Evolutionary conservation across 2,113 vertebrate genomes (phyloP), one percentile per base, ranked within the genome.

Genomic region (Propithecus coquereli): DNA sequence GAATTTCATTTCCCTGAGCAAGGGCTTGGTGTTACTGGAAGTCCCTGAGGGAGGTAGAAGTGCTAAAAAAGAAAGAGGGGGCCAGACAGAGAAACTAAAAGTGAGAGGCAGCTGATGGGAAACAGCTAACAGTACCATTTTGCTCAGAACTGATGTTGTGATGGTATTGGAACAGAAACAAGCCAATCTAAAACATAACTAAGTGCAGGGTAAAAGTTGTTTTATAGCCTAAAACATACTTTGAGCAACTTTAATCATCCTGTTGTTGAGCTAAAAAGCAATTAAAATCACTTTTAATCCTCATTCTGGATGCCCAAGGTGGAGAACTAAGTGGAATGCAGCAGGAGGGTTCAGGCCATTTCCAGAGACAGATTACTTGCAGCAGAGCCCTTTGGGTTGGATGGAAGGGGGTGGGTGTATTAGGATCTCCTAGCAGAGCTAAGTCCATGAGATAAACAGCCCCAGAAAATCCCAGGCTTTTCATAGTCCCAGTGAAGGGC

Each of bases 121-220:
- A 94, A 91, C 8, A 79, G 30, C 18, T 74, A 95, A 57, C 2
- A 76, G 65, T 54, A 92, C 32, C 66, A 89, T 61, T 96, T 90
- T 97, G 74, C 47, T 92, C 45, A 94, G 54, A 94, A 92, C 34
- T 79, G 23, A 91, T 81, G 66, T 43, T 96, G 37, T 87, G 59
- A 90, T 95, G 73, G 32, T 43, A 74, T 50, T 30, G 34, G 45
- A 76, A 40, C 90, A 96, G 90, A 97, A 92, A 65, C 34, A 94
- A 90, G 30, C 45, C 80, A 79, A 87, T 92, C 22, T 61, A 52
- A 83, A 68, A 80, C 66, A 90, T 34, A 94, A 66, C 47, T 7
- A 73, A 87, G n/a, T 66, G 6, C 20, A 82, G 77, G 25, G n/a
- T 16, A 65, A 65, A 71, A 47, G 27, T 25, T 77, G 54, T 65